Base-by-base conservation (phyloP, 2,113 vertebrate genomes). In the Fregetta grallaria region DNA sequence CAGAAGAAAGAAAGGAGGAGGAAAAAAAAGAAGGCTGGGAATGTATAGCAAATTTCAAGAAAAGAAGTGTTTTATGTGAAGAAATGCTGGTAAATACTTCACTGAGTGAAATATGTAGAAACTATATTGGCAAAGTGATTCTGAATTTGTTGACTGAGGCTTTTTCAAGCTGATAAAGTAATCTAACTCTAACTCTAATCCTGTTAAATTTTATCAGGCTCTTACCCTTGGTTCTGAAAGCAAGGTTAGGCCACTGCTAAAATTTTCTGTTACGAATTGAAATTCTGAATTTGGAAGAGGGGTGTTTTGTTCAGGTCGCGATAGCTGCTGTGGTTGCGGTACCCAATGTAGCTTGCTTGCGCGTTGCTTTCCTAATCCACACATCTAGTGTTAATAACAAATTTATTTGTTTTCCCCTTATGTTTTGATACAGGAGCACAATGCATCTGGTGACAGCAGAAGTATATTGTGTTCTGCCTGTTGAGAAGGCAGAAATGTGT, bases 131-230 rank as follows among this genome's bases (percentile, higher is more conserved):
- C 42, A 38, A 55, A 77, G 30, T 77, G 84, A 36, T 20, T 76
- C 55, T 77, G 36, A 52, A 36, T 73, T 88, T 81, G 77, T 91
- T 53, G 67, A 59, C 83, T 84, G 83, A 27, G 34, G 63, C 42
- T 74, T 90, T 96, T 67, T 29, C 59, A 49, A 88, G 65, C 75
- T 86, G 92, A 86, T 77, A 77, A 88, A 78, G 50, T 61, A 59
- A 76, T 73, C 34, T 86, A 50, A 62, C 44, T 73, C 34, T 86
- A 50, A 62, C 44, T 88, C 30, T 66, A 75, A 45, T 34, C 36
- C 66, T 93, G 44, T 70, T 71, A 10, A 40, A 49, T 68, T 88
- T 93, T 27, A 77, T 73, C 9, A 1, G 49, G 29, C 8, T 86
- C 80, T 92, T 84, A 44, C 38, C 30, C 7, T 66, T 55, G 44